Percentiles rank a stretch among this genome's conserved stretches.
Evolutionary conservation across 2,113 vertebrate genomes (phyloP).

Genomic region (Pampusana beccarii): DNA sequence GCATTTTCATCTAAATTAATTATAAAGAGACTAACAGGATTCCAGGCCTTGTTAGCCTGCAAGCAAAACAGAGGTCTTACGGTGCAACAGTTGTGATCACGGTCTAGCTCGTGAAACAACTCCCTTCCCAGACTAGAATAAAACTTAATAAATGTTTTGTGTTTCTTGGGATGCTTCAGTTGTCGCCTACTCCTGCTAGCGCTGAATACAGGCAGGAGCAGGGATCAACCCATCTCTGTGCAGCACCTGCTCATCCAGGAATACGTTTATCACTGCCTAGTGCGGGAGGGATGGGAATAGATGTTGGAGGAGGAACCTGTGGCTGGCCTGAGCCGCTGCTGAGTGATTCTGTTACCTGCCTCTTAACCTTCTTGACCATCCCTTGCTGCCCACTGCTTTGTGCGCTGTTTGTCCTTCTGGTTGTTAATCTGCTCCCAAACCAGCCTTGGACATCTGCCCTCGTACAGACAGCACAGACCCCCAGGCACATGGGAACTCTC

Average conservation of each 20-base stretch:
- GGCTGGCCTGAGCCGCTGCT: not conserved
- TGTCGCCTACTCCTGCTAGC: not conserved
- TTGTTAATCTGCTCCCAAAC: not conserved
- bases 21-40: not conserved
- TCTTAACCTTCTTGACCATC: not conserved
- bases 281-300: not conserved
- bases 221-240: not conserved
- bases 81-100: not conserved
- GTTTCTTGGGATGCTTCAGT: not conserved
- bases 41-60: not conserved
- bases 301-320: accelerated
- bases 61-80: not conserved
- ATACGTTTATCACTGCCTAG: not conserved
- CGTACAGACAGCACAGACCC: not conserved
- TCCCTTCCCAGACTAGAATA: not conserved
- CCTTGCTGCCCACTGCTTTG: not conserved
- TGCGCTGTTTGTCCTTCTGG: not conserved
- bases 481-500: accelerated
- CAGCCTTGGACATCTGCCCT: not conserved
- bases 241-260: not conserved
- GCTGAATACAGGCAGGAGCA: not conserved
- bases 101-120: not conserved
- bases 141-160: not conserved
- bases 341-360: not conserved
- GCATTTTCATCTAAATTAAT: not conserved